Evolutionary conservation across 2,888 invertebrate species (phyloP).

Genomic region (Lamellibrachia satsuma): DNA sequence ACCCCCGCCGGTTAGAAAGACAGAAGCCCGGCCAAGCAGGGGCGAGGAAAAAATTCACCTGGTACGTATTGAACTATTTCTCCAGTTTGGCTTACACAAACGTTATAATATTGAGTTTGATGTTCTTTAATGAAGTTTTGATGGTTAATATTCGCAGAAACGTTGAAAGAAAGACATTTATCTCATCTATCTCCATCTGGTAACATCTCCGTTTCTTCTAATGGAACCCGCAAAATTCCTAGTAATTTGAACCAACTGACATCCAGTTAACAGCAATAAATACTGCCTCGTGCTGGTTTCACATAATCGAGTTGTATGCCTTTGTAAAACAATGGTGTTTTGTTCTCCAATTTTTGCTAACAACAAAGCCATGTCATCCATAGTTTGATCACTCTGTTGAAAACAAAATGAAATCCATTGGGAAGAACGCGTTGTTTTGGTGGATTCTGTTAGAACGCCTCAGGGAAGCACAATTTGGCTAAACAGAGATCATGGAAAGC

Average conservation of each 20-base stretch:
- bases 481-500: neutral
- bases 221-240: neutral
- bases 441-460: neutral
- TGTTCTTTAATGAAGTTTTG: neutral
- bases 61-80: conserved; percentile 67
- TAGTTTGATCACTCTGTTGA: neutral
- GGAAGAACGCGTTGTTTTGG: neutral
- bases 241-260: neutral
- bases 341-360: neutral
- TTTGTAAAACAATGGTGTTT: neutral
- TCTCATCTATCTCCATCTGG: neutral
- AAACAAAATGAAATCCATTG: neutral
- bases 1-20: conserved; percentile 81
- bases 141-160: neutral
- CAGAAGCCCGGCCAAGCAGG: conserved; percentile 93
- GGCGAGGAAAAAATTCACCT: conserved; percentile 89
- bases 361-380: neutral
- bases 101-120: neutral
- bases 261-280: neutral
- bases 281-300: neutral
- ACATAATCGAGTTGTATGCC: neutral
- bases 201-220: neutral
- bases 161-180: neutral
- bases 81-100: neutral
- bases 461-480: neutral